Base-by-base conservation (phyloP, 2,113 vertebrate genomes). In the Rhadina sibilatrix region DNA sequence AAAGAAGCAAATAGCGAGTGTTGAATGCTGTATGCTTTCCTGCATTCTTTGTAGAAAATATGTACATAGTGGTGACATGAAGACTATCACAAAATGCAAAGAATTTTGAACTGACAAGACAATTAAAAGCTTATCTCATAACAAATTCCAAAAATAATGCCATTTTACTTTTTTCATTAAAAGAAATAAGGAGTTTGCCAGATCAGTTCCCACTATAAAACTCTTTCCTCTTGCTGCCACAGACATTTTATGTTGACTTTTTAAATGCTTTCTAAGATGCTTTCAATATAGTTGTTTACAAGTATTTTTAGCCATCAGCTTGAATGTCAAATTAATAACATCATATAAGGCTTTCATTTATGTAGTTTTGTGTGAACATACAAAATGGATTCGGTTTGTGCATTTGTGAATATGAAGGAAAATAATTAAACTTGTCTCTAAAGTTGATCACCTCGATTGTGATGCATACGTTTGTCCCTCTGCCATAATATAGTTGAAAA, bases 221-320 rank as follows among this genome's bases (percentile, higher is more conserved):
- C 18, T 70, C 49, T 59, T 78, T 7, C 15, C 6, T 22, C 15
- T 63, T 5, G 1, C n/a, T 6, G 11, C 24, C 10, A 4, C 8
- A 72, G 16, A 19, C 6, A 4, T 37, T 70, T 82, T 61, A 49
- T 24, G 20, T 47, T 78, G 37, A 56, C 38, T 49, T 74, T n/a
- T 46, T 15, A n/a, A 64, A 8, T 60, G 30, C 30, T 56, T 19
- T 49, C 12, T 69, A 59, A 59, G 53, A 46, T 0, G 0, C 25
- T 71, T 93, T 61, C 50, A 40, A 0, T 65, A 12, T 60, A 52
- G 3, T 71, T 64, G 19, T 60, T 52, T 37, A 42, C 9, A 13
- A 27, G 9, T 52, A 19, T 56, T 35, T 80, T 86, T 13, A 66
- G 25, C 28, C 22, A 70, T 72, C 22, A 87, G 12, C 37, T 65